phyloP scores from a whole-genome alignment of 2,113 vertebrate species.

The Phasianus colchicus region DNA sequence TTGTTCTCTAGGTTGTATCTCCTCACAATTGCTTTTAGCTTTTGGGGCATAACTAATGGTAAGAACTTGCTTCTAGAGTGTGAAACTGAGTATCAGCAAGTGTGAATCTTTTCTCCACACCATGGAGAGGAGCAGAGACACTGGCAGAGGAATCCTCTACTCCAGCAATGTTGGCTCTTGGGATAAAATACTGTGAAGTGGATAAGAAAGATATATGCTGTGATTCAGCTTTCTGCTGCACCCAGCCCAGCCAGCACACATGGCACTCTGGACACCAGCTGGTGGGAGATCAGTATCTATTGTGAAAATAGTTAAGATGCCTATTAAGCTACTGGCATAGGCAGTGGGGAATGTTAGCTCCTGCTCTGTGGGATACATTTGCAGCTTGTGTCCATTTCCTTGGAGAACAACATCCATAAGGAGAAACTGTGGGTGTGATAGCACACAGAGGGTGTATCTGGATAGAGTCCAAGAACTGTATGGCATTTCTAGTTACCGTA shows the following conservation, averaged over 20 bases:
- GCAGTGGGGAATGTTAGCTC: neutral
- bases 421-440: neutral
- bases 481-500: neutral
- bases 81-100: slow-evolving; percentile 30
- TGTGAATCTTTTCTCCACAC: neutral
- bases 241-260: neutral
- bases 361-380: neutral
- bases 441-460: neutral
- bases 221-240: neutral
- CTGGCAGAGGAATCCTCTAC: slow-evolving; percentile 15
- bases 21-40: neutral
- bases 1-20: neutral
- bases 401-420: neutral
- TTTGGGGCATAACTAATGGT: neutral
- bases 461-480: neutral
- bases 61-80: neutral
- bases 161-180: slow-evolving; percentile 8
- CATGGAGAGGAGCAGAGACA: neutral
- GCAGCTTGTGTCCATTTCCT: neutral
- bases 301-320: neutral
- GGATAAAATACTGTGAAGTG: slow-evolving; percentile 31
- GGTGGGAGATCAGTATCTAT: slow-evolving; percentile 15
- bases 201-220: slow-evolving; percentile 18
- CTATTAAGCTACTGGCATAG: slow-evolving; percentile 9
- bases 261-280: neutral